Conservation (phyloP, 1,140 invertebrate genomes). For the Catajapyx aquilonaris region DNA sequence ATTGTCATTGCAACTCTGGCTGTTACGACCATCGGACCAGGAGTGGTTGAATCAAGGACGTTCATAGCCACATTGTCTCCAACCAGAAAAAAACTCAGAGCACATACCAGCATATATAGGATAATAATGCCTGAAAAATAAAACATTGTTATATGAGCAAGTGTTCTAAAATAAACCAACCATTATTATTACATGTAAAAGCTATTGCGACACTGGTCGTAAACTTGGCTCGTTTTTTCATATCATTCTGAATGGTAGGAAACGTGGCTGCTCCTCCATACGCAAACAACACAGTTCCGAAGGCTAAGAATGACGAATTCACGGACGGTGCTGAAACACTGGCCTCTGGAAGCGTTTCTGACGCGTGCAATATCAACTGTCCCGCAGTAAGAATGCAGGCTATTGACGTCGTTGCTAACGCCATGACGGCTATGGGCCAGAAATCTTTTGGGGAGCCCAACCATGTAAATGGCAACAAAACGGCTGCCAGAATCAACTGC, state of each 20-base stretch:
- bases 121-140: too few species aligned
- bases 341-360: too few species aligned
- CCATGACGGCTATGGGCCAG: conserved; percentile 26
- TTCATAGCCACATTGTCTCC: too few species aligned
- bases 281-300: conserved; percentile 39
- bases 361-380: too few species aligned
- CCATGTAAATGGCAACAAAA: conserved; percentile 39
- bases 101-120: too few species aligned
- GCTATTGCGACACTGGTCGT: conserved; percentile 25
- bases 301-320: conserved; percentile 37
- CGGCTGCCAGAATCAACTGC: conserved; percentile 35
- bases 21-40: too few species aligned
- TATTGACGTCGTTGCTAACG: conserved; percentile 1
- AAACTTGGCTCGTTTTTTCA: conserved; percentile 33
- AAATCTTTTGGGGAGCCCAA: conserved; percentile 50
- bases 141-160: too few species aligned
- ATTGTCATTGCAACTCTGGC: too few species aligned
- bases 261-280: conserved; percentile 43
- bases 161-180: too few species aligned
- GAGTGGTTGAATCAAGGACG: too few species aligned
- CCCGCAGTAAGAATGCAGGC: conserved; percentile 4
- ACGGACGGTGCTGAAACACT: too few species aligned
- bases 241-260: conserved; percentile 48
- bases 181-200: conserved; percentile 29
- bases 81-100: too few species aligned